These are phyloP conservation scores for Diarsia rubi DNA, from an alignment of 2,888 invertebrate species.

Conservation along the genomic window DNA sequence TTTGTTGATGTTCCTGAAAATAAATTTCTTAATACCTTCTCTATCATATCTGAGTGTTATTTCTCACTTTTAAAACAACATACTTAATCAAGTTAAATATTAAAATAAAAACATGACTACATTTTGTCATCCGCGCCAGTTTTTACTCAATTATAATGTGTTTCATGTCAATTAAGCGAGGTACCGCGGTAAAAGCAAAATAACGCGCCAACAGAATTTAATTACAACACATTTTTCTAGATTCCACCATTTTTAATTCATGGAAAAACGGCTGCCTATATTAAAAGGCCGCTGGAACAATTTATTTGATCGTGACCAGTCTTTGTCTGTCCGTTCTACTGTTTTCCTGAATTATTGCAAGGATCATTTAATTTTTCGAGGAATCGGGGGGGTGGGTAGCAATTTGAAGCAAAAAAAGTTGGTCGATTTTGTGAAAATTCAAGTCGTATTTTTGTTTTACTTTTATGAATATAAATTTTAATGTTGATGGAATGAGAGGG, in stretches of 20 bases:
- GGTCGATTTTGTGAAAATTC: not conserved
- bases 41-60: not conserved
- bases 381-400: not conserved
- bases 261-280: conserved; percentile 8
- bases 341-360: conserved; percentile 34
- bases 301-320: conserved; percentile 30
- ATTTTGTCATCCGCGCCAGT: not conserved
- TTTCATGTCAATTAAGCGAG: conserved; percentile 19
- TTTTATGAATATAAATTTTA: too few relatives aligned
- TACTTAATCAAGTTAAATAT: not conserved
- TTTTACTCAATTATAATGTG: not conserved
- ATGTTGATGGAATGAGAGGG: too few relatives aligned
- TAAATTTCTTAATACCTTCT: not conserved
- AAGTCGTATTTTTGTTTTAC: not conserved
- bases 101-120: not conserved
- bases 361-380: conserved; percentile 29
- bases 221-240: conserved; percentile 50
- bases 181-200: conserved; percentile 17
- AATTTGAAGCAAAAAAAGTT: conserved; percentile 16
- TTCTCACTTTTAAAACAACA: not conserved
- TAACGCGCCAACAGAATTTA: conserved; percentile 36
- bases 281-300: conserved; percentile 38
- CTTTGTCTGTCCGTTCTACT: conserved; percentile 24
- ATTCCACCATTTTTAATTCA: conserved; percentile 23
- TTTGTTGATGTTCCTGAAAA: not conserved